These are phyloP conservation scores for Thinocorus orbignyianus DNA, from an alignment of 2,113 vertebrate species.

Conservation along the genomic window DNA sequence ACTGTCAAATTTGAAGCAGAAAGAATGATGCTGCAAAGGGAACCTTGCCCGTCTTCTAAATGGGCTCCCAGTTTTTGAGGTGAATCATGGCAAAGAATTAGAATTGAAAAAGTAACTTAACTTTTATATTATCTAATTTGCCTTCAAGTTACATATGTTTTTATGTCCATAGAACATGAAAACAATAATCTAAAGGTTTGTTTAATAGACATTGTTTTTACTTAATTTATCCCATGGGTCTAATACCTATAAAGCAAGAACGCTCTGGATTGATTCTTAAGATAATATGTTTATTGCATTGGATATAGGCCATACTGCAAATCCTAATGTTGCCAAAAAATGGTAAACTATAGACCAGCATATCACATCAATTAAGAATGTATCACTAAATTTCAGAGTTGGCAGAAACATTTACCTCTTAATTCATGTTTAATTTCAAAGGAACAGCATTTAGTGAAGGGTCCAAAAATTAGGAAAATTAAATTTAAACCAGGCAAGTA, in stretches of 20 bases:
- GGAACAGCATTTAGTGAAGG: neutral
- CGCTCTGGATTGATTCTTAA: neutral
- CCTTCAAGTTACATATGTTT: neutral
- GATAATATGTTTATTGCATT: neutral
- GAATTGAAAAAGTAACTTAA: neutral
- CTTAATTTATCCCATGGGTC: neutral
- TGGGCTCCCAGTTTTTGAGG: neutral
- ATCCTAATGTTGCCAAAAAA: neutral
- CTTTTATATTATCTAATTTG: neutral
- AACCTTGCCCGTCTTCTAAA: neutral
- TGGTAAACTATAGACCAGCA: neutral
- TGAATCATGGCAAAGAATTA: neutral
- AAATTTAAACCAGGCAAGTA: neutral
- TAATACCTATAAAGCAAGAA: neutral
- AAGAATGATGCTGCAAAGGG: neutral
- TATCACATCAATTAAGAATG: neutral
- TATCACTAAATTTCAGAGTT: neutral
- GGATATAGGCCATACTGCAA: neutral
- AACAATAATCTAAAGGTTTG: neutral
- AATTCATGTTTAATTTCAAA: neutral
- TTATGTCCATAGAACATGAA: neutral
- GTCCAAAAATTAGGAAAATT: neutral
- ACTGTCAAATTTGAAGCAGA: neutral
- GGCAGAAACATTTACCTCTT: neutral
- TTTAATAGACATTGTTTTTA: neutral